Evolutionary conservation across 1,140 invertebrate genomes (phyloP).

Genomic region (Neomicropteryx cornuta): DNA sequence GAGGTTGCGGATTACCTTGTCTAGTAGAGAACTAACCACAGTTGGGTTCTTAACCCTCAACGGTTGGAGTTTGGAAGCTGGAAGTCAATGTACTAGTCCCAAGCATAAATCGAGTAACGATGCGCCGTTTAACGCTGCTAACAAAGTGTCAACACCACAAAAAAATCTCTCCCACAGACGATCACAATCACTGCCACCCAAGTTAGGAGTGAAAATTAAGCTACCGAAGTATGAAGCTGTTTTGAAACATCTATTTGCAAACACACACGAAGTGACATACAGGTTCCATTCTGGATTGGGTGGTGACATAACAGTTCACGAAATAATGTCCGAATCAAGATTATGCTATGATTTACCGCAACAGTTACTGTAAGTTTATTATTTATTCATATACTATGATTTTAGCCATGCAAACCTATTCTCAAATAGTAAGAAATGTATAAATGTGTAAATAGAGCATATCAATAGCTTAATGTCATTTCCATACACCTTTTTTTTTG

Average conservation of each 20-base stretch:
- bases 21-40: conserved; percentile 47
- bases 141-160: conserved; percentile 26
- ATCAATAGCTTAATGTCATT: too few species aligned
- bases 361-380: conserved; percentile 72
- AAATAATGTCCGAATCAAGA: conserved; percentile 86
- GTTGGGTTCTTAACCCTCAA: conserved; percentile 75
- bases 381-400: too few species aligned
- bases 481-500: not conserved
- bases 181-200: conserved; percentile 75
- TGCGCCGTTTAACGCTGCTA: conserved; percentile 27
- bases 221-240: conserved; percentile 46
- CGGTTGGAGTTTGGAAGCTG: conserved; percentile 70
- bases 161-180: conserved; percentile 59
- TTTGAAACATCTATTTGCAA: conserved; percentile 59
- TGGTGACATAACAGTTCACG: conserved; percentile 84
- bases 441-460: too few species aligned
- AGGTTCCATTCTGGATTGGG: conserved; percentile 84
- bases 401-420: not conserved
- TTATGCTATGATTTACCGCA: conserved; percentile 78
- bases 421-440: conserved; percentile 2
- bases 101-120: conserved; percentile 54
- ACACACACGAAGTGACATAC: conserved; percentile 73
- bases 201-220: conserved; percentile 67
- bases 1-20: conserved; percentile 46
- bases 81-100: conserved; percentile 57